These are phyloP conservation scores for Betta splendens DNA, from an alignment of 2,797 vertebrate species.

Conservation along the genomic window DNA sequence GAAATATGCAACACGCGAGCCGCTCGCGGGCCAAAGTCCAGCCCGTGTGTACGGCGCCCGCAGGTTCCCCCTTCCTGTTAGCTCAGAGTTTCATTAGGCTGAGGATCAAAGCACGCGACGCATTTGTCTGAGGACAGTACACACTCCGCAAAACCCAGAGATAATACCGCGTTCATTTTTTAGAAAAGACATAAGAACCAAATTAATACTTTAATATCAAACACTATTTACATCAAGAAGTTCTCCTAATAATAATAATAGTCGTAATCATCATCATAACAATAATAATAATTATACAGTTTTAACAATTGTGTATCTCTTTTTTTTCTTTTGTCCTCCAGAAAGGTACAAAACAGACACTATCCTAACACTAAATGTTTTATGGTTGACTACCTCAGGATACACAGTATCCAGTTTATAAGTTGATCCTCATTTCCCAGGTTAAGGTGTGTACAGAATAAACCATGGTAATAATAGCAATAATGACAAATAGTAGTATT, in stretches of 20 bases:
- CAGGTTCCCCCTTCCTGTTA: slow-evolving; percentile 71
- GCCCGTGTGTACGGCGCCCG: slow-evolving; percentile 57
- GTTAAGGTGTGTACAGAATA: slow-evolving; percentile 85
- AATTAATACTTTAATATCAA: slow-evolving; percentile 99
- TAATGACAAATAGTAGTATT: slow-evolving; percentile 77
- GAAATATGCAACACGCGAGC: slow-evolving; percentile 70
- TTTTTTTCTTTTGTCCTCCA: slow-evolving; percentile 90
- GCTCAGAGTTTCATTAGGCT: slow-evolving; percentile 82
- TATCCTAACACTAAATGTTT: slow-evolving; percentile 95
- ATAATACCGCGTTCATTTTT: slow-evolving; percentile 88
- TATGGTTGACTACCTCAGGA: slow-evolving; percentile 96
- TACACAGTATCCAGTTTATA: slow-evolving; percentile 99
- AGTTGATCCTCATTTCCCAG: slow-evolving; percentile 93
- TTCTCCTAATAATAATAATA: slow-evolving; percentile 88
- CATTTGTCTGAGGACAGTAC: slow-evolving; percentile 74
- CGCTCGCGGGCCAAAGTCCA: slow-evolving; percentile 63
- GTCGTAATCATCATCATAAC: slow-evolving; percentile 72
- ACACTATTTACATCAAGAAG: slow-evolving; percentile 99
- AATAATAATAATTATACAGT: slow-evolving; percentile 88
- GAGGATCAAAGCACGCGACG: slow-evolving; percentile 78
- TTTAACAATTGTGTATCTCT: slow-evolving; percentile 90
- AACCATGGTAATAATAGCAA: slow-evolving; percentile 77
- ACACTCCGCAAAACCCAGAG: slow-evolving; percentile 88
- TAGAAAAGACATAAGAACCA: slow-evolving; percentile 99
- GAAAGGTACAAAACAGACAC: slow-evolving; percentile 97